These are phyloP conservation scores for Sphaerodactylus townsendi DNA, from an alignment of 2,113 vertebrate genomes.

Conservation along the genomic window DNA sequence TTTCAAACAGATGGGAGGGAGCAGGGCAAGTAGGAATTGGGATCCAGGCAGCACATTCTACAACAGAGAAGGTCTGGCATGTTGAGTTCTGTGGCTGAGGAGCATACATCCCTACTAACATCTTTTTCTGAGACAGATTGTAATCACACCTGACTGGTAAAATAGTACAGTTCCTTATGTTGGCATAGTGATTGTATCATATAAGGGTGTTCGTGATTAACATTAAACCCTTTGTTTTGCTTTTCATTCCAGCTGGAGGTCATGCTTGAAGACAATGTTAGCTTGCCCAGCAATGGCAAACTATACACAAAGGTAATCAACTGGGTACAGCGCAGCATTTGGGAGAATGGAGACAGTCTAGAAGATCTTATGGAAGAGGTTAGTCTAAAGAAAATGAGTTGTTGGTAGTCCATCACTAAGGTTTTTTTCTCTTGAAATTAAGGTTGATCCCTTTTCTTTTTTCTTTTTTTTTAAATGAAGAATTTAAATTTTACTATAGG, in stretches of 20 bases:
- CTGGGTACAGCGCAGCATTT: slow-evolving; percentile 98
- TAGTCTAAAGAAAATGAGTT: slow-evolving; percentile 83
- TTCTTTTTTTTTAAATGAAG: slow-evolving; percentile 84
- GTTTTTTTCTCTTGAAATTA: slow-evolving; percentile 61
- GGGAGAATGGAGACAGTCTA: slow-evolving; percentile 95
- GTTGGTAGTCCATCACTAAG: slow-evolving; percentile 36
- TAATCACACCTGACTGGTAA: background rate
- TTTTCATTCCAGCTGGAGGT: slow-evolving; percentile 89
- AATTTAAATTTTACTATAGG: slow-evolving; percentile 87
- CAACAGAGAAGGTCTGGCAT: too few species aligned
- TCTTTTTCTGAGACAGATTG: too few species aligned
- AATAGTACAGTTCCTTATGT: background rate
- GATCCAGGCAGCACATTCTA: too few species aligned
- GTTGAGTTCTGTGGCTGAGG: too few species aligned
- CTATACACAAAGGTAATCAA: slow-evolving; percentile 97
- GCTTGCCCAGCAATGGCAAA: slow-evolving; percentile 96
- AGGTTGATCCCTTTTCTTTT: slow-evolving; percentile 75
- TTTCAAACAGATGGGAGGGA: too few species aligned
- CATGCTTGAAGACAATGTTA: slow-evolving; percentile 95
- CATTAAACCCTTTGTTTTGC: slow-evolving; percentile 3
- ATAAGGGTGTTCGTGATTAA: background rate
- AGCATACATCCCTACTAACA: too few species aligned
- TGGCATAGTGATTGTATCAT: background rate
- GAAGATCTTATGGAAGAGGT: slow-evolving; percentile 98
- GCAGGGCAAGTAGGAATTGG: too few species aligned